Percentiles rank a stretch among this genome's conserved stretches.
Evolutionary conservation across 2,888 invertebrate genomes (phyloP).

Genomic region (Spilosoma lubricipeda): DNA sequence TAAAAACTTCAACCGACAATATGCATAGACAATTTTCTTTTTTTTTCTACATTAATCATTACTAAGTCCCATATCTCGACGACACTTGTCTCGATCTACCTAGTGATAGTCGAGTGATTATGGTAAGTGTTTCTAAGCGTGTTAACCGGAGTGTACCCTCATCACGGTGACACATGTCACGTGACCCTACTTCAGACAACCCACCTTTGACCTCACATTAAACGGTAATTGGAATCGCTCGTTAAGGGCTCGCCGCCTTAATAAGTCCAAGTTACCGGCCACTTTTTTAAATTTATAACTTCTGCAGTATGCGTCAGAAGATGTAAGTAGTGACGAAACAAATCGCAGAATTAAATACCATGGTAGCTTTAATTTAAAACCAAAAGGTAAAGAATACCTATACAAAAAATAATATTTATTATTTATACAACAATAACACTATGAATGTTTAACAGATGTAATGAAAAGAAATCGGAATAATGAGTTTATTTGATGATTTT

Average conservation of each 20-base stretch:
- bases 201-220: conserved; percentile 55
- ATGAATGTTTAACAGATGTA: too few species aligned
- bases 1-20: neutral
- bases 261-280: neutral
- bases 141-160: conserved; percentile 53
- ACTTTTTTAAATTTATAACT: neutral
- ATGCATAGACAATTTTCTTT: neutral
- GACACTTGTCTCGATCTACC: neutral
- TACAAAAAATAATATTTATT: neutral
- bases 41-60: conserved; percentile 1
- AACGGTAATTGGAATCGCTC: conserved; percentile 53
- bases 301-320: neutral
- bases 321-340: neutral
- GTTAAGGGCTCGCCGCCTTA: conserved; percentile 12
- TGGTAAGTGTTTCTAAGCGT: conserved; percentile 36
- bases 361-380: neutral
- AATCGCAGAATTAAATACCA: neutral
- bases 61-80: neutral
- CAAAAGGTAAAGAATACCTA: neutral
- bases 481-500: too few species aligned
- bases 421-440: neutral
- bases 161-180: conserved; percentile 61
- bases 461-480: too few species aligned
- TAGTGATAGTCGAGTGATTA: conserved; percentile 46
- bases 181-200: conserved; percentile 50